These are phyloP conservation scores for Nephrotoma guestfalica DNA, from an alignment of 2,888 invertebrate genomes.

Conservation along the genomic window DNA sequence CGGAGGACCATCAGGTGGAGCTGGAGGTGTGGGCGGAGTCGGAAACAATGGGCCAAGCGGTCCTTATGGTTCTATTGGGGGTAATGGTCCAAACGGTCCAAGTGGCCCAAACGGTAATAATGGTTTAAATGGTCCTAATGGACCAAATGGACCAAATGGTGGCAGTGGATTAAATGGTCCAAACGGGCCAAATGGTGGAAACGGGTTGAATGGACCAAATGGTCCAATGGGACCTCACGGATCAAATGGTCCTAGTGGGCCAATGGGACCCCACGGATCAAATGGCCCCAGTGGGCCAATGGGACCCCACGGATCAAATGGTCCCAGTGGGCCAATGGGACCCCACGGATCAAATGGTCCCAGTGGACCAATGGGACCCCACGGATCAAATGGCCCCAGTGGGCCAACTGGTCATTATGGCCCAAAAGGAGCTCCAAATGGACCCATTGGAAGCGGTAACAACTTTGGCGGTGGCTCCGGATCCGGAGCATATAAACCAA, in stretches of 20 bases:
- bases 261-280: constrained; percentile 16
- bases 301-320: constrained; percentile 19
- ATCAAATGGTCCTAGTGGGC: constrained; percentile 26
- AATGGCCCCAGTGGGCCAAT: constrained; percentile 14
- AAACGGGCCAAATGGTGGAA: constrained; percentile 11
- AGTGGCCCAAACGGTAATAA: constrained; percentile 11
- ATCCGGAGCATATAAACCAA: constrained; percentile 5
- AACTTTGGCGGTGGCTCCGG: constrained; percentile 18
- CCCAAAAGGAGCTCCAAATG: too few species aligned
- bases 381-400: constrained; percentile 10
- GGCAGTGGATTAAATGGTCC: not conserved
- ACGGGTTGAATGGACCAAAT: constrained; percentile 9
- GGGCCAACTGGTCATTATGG: too few species aligned
- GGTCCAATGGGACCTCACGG: constrained; percentile 12
- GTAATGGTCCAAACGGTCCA: constrained; percentile 14
- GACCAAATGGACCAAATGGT: not conserved
- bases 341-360: constrained; percentile 22
- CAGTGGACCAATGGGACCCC: constrained; percentile 8
- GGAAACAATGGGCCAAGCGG: constrained; percentile 13
- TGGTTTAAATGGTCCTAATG: constrained; percentile 2
- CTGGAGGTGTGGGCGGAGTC: constrained; percentile 6
- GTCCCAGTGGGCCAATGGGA: constrained; percentile 37
- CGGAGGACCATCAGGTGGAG: not conserved
- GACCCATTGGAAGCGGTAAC: not conserved
- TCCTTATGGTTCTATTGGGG: constrained; percentile 13